Evolutionary conservation across 23 tunicate species (phyloP), one percentile per base, ranked within the genome.

Genomic region (Oikopleura dioica): DNA sequence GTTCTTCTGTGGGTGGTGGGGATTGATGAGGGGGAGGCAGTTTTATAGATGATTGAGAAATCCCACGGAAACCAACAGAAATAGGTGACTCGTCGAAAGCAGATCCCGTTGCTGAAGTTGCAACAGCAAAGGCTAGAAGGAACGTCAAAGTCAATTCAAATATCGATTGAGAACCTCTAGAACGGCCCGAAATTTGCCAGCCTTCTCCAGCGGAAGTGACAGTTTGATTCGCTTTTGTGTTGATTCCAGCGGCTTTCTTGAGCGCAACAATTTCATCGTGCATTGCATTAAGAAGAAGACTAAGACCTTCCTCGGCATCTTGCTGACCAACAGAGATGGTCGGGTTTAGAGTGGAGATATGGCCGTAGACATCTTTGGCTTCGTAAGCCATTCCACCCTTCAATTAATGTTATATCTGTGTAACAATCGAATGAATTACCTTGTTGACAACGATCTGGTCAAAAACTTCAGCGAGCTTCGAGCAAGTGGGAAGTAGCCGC

Each of bases 231-330:
- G 16, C 55, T 16, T 44, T 44, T 9, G 55, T 44, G 16, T 44
- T 44, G 16, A 31, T 28, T 23, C 72, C 72, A 31, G 72, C 72
- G 72, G 72, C 72, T 31, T 63, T 63, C 30, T 28, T 2, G 30
- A 63, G 72, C 30, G 33, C 33, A 5, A 63, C 72, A 63, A 63
- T 63, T 28, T 63, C 72, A 63, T 63, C 72, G 72, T 63, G 72
- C 72, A 63, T 63, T 12, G 72, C 72, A 28, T 63, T 63, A 2
- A 63, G 72, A 2, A 63, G 33, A 28, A 63, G 72, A 31, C 30
- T 12, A 2, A 63, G 33, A 2, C 30, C 72, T 28, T 63, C 72
- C 72, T 63, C 72, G 72, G 72, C 72, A 63, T 63, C 72, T 2
- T 63, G 72, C 72, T 63, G 72, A 2, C 72, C 72, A 28, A 12